Base-by-base conservation (phyloP, 2,113 vertebrate genomes). In the Corynorhinus townsendii region DNA sequence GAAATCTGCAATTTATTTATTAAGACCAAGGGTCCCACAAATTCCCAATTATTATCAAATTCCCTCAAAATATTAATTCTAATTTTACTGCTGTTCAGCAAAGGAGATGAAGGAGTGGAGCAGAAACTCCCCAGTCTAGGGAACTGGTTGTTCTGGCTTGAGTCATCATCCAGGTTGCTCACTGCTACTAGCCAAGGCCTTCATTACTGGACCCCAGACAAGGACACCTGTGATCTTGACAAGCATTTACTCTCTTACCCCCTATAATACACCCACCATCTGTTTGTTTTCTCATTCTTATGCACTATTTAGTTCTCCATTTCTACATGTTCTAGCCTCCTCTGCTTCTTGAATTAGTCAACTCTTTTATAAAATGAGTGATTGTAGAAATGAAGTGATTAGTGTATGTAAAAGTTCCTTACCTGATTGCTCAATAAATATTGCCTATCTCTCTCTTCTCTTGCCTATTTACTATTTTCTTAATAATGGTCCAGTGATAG, bases 31-130 rank as follows among this genome's bases (percentile, higher is more conserved):
- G 15, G 10, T 68, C 19, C 52, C 54, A 93, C 19, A 94, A 77
- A 94, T 76, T 33, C 20, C 17, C 17, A 82, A 33, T 93, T 95
- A 62, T 81, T 69, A 47, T 83, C 26, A 86, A 83, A 64, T 62
- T 12, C 52, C 10, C 43, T 93, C 35, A 77, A 47, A 89, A 69
- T 88, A 79, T 45, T 91, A 69, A 79, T 86, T 92, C 94, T 91
- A 54, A 47, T 80, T 72, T 82, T 66, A 49, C 7, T 64, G 12
- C n/a, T 83, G 2, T 75, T 92, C 17, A 40, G 49, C 76, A 47
- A 80, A 91, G 43, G 0, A 10, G 7, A 11, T 64, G 16, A 54
- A 77, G 2, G 7, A 43, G 3, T 35, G 20, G 15, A n/a, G 8
- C 16, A 80, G 59, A 76, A 94, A 64, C 4, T 8, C 17, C 3